Conservation (phyloP, 2,888 invertebrate species). For the Drosophila helvetica region DNA sequence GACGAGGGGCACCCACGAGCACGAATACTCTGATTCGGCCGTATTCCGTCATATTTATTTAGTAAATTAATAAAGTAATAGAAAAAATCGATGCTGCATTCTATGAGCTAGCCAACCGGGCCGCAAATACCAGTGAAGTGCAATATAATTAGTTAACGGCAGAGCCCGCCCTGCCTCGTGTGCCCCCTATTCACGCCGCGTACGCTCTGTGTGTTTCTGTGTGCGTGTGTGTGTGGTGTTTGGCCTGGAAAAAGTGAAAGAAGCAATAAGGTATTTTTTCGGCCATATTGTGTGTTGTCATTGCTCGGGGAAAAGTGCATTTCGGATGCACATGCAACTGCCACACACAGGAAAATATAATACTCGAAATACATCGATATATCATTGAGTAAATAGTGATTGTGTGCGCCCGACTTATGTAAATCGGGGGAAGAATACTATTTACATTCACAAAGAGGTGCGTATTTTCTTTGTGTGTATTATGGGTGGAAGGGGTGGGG, state of each 20-base stretch:
- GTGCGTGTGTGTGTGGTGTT: constrained; percentile 32
- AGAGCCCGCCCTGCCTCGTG: constrained; percentile 6
- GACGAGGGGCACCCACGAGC: background rate
- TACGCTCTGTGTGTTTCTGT: constrained; percentile 33
- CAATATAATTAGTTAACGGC: constrained; percentile 46
- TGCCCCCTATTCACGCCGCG: constrained; percentile 35
- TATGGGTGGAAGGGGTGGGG: background rate
- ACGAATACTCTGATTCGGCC: constrained; percentile 37
- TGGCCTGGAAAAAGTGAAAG: constrained; percentile 54
- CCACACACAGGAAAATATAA: background rate
- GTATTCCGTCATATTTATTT: constrained; percentile 57
- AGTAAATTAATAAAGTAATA: constrained; percentile 44
- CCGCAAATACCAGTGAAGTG: constrained; percentile 50
- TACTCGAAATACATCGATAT: background rate
- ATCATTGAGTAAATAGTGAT: constrained; percentile 30
- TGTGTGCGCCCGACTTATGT: constrained; percentile 57
- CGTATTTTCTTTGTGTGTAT: constrained; percentile 18
- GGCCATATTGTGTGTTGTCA: constrained; percentile 75
- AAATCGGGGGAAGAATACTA: constrained; percentile 57
- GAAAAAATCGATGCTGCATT: constrained; percentile 30
- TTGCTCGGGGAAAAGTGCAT: constrained; percentile 62
- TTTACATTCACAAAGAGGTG: constrained; percentile 49
- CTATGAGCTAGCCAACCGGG: constrained; percentile 27
- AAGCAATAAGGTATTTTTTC: constrained; percentile 39
- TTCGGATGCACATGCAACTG: constrained; percentile 34